Percentiles rank a stretch among this genome's conserved stretches.
These are phyloP conservation scores for Chesias legatella DNA, from an alignment of 2,888 invertebrate species.

Conservation along the genomic window DNA sequence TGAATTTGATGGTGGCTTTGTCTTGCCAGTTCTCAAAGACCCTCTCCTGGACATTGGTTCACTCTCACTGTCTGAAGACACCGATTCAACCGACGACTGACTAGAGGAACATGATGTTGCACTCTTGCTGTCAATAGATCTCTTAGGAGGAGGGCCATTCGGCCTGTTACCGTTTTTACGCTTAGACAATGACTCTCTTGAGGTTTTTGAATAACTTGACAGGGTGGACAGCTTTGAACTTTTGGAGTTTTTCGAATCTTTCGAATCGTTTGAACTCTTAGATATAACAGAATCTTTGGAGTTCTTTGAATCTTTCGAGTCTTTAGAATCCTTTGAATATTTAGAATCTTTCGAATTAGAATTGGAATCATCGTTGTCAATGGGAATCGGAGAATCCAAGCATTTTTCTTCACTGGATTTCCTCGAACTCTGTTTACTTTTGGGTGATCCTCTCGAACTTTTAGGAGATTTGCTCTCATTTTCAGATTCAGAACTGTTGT, in stretches of 20 bases:
- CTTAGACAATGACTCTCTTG: constrained; percentile 36
- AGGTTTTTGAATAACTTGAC: constrained; percentile 14
- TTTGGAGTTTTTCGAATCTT: constrained; percentile 39
- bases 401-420: constrained; percentile 68
- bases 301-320: constrained; percentile 35
- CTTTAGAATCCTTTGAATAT: constrained; percentile 29
- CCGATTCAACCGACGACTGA: constrained; percentile 68
- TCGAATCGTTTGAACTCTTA: constrained; percentile 21
- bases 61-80: constrained; percentile 69
- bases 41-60: constrained; percentile 61
- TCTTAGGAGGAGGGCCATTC: constrained; percentile 68
- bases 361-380: constrained; percentile 57
- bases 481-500: constrained; percentile 80
- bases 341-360: constrained; percentile 34
- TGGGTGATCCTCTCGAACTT: constrained; percentile 36
- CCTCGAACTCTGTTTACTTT: constrained; percentile 52
- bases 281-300: constrained; percentile 18
- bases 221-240: constrained; percentile 11
- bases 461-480: constrained; percentile 59
- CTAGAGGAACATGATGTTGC: constrained; percentile 70
- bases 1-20: constrained; percentile 48
- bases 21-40: constrained; percentile 54
- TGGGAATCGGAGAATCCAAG: constrained; percentile 39
- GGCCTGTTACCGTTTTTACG: constrained; percentile 55
- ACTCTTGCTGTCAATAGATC: constrained; percentile 61